Base-by-base conservation (phyloP, 2,888 invertebrate species). In the Litoditis marina region DNA sequence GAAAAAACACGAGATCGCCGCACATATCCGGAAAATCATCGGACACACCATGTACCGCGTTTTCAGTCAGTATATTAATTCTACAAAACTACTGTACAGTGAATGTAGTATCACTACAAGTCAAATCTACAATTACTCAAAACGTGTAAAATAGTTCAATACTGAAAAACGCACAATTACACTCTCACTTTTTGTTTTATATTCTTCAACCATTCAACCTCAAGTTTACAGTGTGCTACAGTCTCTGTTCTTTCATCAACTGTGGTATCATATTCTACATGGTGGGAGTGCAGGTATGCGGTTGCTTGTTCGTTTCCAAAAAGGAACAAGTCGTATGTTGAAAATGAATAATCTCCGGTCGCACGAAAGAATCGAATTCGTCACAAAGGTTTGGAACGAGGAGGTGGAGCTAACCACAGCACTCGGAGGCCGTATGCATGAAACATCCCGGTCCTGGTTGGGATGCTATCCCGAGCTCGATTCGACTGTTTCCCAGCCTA, bases 251-350 rank as follows among this genome's bases (percentile, higher is more conserved):
- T 4, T 34, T 68, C 19, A 73, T 75, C 65, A 71, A 71, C 54
- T 75, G 75, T 36, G 68, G 68, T 47, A 68, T 75, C 46, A 79
- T 79, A 19, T 79, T 79, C 70, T 79, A 79, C 69, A 79, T 79
- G 78, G 73, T 79, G 22, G 78, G 78, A 39, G 73, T 79, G 44
- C 59, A 70, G 25, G 74, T n/a, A n/a, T n/a, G 59, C 5, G 2
- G 44, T 36, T 1, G 16, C 34, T 46, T 2, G 11, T 50, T 32
- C 8, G 5, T 50, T n/a, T 47, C 42, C 27, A 19, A 47, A 22
- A 13, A n/a, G n/a, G n/a, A n/a, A n/a, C n/a, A n/a, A n/a, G n/a
- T 36, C 36, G 16, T 36, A 13, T 36, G 11, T 13, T 36, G 36
- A 36, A 36, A 8, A 36, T 13, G 36, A 36, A 13, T 13, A 36